Base-by-base conservation (phyloP, 1,140 invertebrate species). In the Drosophila micromelanica region DNA sequence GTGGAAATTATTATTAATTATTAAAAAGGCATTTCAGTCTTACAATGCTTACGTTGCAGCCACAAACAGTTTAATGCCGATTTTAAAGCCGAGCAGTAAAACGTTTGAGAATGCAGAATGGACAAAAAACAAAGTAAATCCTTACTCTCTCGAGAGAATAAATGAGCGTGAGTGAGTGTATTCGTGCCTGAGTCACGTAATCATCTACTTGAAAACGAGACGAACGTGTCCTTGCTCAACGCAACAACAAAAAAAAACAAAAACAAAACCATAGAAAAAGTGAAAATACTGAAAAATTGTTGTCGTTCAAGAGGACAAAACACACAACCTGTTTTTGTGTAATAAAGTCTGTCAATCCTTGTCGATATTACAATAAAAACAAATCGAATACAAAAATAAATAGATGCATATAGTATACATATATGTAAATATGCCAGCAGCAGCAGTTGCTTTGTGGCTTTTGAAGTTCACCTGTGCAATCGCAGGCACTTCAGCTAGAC, bases 241-340 rank as follows among this genome's bases (percentile, higher is more conserved):
- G 23, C 15, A 54, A 54, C 8, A 20, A 2, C 15, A 54, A 54
- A 3, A 20, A 2, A 12, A n/a, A 9, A 15, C 8, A 30, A 11
- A 15, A n/a, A 32, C 13, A 15, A 32, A 52, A 54, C 11, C 15
- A 8, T 11, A 13, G 5, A 23, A n/a, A 40, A 13, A 23, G 46
- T 5, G 23, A 51, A 51, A 54, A 54, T 54, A n/a, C 38, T 57
- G 11, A 45, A 57, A 57, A 57, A 57, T 57, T 43, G 40, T 57
- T 45, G 55, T 30, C 55, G n/a, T 8, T 27, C 27, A 42, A 40
- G 35, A 3, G 20, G 7, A 15, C 32, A 57, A 40, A 8, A 20
- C 17, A 30, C 23, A 42, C 55, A 57, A 57, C 13, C n/a, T 32
- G 40, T 55, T 57, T 57, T 27, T 17, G 17, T 57, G 40, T 57